A percentile compares a stretch with the other conserved stretches of the same genome.
Conservation (phyloP, 2,888 invertebrate species). For the Laspeyria flexula region DNA sequence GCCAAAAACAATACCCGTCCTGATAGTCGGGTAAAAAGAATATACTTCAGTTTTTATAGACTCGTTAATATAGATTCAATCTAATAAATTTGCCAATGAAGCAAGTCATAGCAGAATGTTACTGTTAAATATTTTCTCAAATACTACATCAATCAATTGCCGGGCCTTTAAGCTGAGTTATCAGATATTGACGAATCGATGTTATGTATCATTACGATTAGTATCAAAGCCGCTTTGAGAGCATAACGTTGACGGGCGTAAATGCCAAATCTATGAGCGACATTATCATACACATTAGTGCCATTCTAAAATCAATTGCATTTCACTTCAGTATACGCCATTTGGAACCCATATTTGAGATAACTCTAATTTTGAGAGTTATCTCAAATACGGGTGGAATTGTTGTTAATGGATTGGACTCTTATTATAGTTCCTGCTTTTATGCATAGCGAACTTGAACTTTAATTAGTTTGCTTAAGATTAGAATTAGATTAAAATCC, state of each 20-base stretch:
- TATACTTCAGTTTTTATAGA: too few species aligned
- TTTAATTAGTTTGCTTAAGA: too few species aligned
- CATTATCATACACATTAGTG: constrained; percentile 7
- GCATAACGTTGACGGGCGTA: constrained; percentile 1
- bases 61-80: too few species aligned
- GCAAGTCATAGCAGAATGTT: neutral
- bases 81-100: too few species aligned
- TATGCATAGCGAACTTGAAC: neutral
- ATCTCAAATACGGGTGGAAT: constrained; percentile 6
- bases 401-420: constrained; percentile 1
- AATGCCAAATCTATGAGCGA: constrained; percentile 10
- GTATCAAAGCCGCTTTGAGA: neutral
- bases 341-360: too few species aligned
- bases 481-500: too few species aligned
- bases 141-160: neutral
- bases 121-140: neutral
- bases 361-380: constrained; percentile 8
- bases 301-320: constrained; percentile 11
- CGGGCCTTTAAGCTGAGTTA: neutral
- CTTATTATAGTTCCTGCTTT: neutral
- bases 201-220: constrained; percentile 8
- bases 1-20: too few species aligned
- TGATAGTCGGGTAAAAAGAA: too few species aligned
- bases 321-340: constrained; percentile 2
- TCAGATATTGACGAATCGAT: neutral